Base-by-base conservation (phyloP, 1,140 invertebrate genomes). In the Hyphantria cunea region DNA sequence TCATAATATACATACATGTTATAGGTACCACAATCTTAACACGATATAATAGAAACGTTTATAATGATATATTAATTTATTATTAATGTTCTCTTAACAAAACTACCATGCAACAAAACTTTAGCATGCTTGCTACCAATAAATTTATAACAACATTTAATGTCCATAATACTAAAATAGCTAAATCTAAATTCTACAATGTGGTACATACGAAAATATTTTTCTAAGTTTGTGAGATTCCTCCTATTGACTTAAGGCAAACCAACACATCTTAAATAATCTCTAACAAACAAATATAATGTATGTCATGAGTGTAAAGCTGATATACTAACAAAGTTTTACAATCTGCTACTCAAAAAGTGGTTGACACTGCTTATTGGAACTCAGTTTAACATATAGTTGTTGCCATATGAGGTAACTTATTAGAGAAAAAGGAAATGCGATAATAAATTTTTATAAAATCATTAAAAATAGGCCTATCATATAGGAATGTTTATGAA, bases 21-120 rank as follows among this genome's bases (percentile, higher is more conserved):
- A 64, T 44, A 47, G 34, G 44, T 69, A 78, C 58, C 61, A 59
- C 58, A 70, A 68, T 72, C 62, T 70, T 72, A 76, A 76, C 76
- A 70, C 68, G 65, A 69, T 73, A 25, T 61, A 71, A 66, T 69
- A 70, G 51, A 64, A 60, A 60, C 47, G 48, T 64, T 60, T 64
- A 34, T 49, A 60, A 50, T 54, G 50, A 70, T 68, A 72, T 70
- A 66, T 65, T 65, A 66, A 54, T 63, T 80, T 72, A 64, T 74
- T 74, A 66, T 74, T 74, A 66, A 66, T 78, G 72, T 74, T 75
- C 51, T 76, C 73, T 81, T 82, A 80, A 80, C 72, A 68, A 80
- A 78, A 63, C 84, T 85, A 87, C 72, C 83, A 86, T 89, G 87
- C 84, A 85, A 84, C 66, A 79, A 82, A 82, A 72, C 75, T 78